Conservation (phyloP, 2,113 vertebrate genomes). For the Dendropsophus ebraccatus region DNA sequence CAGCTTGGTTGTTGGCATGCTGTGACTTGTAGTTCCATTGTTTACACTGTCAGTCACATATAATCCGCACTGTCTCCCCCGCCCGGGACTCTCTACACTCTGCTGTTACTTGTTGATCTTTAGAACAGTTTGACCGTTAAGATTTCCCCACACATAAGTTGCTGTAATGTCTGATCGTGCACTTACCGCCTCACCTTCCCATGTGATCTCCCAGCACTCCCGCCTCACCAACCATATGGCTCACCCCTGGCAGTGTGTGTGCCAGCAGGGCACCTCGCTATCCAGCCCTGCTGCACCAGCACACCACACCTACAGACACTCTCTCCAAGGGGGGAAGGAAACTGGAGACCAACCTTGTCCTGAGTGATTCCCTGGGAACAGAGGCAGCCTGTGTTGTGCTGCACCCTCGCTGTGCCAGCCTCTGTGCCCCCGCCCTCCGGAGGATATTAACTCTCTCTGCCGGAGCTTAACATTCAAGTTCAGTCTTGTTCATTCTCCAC, state of each 20-base stretch:
- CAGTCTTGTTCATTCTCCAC: conserved; percentile 10
- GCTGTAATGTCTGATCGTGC: not conserved
- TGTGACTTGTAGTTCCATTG: not conserved
- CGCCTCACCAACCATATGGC: not conserved
- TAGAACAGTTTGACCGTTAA: too few relatives aligned
- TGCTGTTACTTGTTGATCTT: too few relatives aligned
- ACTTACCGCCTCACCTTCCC: conserved; percentile 1
- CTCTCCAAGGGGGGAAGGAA: not conserved
- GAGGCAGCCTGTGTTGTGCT: conserved; percentile 34
- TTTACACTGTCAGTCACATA: too few relatives aligned
- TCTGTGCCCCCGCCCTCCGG: not conserved
- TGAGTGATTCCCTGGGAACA: conserved; percentile 44
- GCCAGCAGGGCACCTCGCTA: conserved; percentile 15
- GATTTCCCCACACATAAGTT: not conserved
- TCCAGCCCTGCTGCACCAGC: not conserved
- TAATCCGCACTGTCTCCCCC: too few relatives aligned
- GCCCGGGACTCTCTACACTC: too few relatives aligned
- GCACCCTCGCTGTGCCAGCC: not conserved
- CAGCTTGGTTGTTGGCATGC: not conserved
- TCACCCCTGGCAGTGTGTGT: not conserved
- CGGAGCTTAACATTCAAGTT: conserved; percentile 30
- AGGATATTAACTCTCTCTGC: not conserved
- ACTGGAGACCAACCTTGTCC: conserved; percentile 22
- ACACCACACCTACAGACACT: conserved; percentile 26
- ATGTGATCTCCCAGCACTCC: not conserved